Conservation (phyloP, 2,113 vertebrate species). For the Prinia subflava region DNA sequence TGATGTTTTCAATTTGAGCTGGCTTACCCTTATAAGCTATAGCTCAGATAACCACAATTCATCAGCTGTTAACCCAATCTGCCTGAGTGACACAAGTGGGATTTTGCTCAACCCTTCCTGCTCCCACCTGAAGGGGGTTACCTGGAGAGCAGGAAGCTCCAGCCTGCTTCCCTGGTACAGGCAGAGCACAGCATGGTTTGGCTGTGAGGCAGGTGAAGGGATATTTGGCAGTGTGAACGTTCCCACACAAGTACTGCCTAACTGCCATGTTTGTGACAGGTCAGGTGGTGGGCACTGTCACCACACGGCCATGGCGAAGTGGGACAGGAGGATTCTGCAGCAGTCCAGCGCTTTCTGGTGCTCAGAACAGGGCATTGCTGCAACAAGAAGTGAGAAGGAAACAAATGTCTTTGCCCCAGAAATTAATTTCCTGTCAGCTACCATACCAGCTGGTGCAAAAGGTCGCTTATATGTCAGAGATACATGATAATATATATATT, state of each 20-base stretch:
- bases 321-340: not conserved
- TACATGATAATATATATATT: not conserved
- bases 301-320: accelerated
- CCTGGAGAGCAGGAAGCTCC: not conserved
- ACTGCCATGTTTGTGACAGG: not conserved
- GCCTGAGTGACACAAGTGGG: not conserved
- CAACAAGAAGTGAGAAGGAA: not conserved
- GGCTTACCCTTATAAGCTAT: slow-evolving; percentile 23
- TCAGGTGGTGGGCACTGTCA: not conserved
- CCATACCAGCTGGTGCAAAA: not conserved
- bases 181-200: not conserved
- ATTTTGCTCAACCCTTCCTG: not conserved
- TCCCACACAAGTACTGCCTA: not conserved
- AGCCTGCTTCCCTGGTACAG: not conserved
- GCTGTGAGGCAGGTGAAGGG: accelerated
- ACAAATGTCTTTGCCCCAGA: not conserved
- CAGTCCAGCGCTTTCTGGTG: accelerated
- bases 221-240: accelerated
- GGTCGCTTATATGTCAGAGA: not conserved
- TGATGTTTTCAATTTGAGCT: slow-evolving; percentile 30
- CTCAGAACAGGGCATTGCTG: not conserved
- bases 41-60: slow-evolving; percentile 50
- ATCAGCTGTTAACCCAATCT: not conserved
- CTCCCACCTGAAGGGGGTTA: not conserved
- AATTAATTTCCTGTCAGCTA: not conserved